Conservation (phyloP, 2,797 vertebrate species). For the Bradypodion pumilum region DNA sequence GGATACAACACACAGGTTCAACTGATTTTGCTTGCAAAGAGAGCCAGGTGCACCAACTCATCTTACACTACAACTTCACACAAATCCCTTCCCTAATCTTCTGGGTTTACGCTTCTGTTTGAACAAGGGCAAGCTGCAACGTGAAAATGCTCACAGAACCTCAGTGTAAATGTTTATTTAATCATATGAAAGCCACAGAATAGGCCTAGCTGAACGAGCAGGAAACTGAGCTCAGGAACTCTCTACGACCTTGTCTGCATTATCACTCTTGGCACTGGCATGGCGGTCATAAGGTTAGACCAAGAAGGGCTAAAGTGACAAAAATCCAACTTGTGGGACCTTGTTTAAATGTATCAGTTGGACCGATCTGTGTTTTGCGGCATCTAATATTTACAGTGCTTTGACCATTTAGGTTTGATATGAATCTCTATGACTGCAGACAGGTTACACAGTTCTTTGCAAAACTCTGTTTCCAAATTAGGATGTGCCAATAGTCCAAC, state of each 20-base stretch:
- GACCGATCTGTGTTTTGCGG: background rate
- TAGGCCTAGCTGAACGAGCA: conserved; percentile 62
- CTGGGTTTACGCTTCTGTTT: conserved; percentile 59
- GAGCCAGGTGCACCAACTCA: conserved; percentile 59
- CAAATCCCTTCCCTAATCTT: conserved; percentile 60
- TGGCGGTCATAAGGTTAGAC: conserved; percentile 44
- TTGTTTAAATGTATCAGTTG: background rate
- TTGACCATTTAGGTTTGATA: conserved; percentile 25
- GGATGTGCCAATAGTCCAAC: conserved; percentile 25
- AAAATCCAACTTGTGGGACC: background rate
- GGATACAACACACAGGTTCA: background rate
- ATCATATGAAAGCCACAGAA: conserved; percentile 69
- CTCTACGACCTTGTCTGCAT: conserved; percentile 40
- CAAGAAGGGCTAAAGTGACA: conserved; percentile 29
- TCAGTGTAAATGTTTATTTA: conserved; percentile 71
- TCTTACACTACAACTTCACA: conserved; percentile 52
- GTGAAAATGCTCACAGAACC: conserved; percentile 67
- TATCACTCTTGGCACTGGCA: conserved; percentile 51
- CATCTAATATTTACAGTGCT: background rate
- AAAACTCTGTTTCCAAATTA: conserved; percentile 5
- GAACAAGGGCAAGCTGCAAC: conserved; percentile 51
- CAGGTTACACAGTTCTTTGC: conserved; percentile 25
- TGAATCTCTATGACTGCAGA: background rate
- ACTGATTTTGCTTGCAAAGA: conserved; percentile 20
- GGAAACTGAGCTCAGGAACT: conserved; percentile 65